Evolutionary conservation across 2,113 vertebrate genomes (phyloP).

Genomic region (Lophochroa leadbeateri): DNA sequence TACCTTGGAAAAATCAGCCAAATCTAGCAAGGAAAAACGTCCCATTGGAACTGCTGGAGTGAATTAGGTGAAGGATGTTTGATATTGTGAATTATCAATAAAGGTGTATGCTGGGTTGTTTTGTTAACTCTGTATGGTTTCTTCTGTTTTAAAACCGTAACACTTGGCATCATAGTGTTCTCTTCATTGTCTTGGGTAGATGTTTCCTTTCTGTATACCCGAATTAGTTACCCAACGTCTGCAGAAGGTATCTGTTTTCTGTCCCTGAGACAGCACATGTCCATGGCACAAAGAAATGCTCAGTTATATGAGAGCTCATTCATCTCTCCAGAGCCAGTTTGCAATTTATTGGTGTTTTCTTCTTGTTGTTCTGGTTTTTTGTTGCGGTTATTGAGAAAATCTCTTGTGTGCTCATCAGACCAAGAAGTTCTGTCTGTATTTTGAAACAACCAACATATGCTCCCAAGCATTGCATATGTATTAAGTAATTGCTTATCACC

Average conservation of each 20-base stretch:
- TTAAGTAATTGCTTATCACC: conserved; percentile 25
- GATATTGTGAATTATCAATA: conserved; percentile 50
- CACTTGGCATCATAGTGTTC: neutral
- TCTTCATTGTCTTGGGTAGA: neutral
- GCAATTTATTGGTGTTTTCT: neutral
- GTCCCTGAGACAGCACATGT: neutral
- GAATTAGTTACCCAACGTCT: neutral
- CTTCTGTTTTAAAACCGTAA: neutral
- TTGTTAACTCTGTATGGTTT: conserved; percentile 2
- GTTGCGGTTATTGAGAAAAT: neutral
- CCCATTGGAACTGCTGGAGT: neutral
- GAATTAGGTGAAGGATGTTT: neutral
- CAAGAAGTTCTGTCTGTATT: neutral
- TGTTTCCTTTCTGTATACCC: neutral
- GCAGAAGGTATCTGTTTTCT: neutral
- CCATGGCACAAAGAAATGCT: neutral
- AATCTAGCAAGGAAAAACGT: neutral
- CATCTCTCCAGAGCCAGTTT: neutral
- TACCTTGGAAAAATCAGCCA: neutral
- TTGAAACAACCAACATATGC: neutral
- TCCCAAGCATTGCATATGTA: neutral
- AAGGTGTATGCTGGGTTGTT: conserved; percentile 2
- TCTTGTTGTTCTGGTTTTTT: neutral
- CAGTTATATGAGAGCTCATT: neutral
- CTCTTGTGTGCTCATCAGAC: neutral